Base-by-base conservation (phyloP, 1,140 invertebrate genomes). In the Delia radicum region DNA sequence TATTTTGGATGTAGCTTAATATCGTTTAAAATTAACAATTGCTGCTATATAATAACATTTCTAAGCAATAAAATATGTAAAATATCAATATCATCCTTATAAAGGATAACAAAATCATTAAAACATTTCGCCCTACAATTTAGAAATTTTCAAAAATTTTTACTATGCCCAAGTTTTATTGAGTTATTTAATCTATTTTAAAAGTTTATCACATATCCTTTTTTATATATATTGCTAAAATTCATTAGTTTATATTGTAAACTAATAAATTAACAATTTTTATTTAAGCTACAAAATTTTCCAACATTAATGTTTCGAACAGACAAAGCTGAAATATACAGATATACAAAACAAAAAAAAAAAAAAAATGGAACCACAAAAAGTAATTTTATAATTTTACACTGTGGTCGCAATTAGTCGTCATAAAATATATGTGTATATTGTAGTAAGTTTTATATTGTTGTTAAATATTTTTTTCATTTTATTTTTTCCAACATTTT, bases 371-470 rank as follows among this genome's bases (percentile, higher is more conserved):
- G 8, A 10, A 73, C 37, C 46, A 26, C 46, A 73, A 83, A 83
- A 83, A 83, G 81, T 81, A 83, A 83, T 83, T 83, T 83, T 83
- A 83, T 83, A 80, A 83, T 83, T 83, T 83, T 83, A 69, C 65
- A 69, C 65, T 55, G 71, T 73, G 46, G 73, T 55, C 76, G 82
- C 82, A 83, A 83, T 83, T 83, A 83, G 82, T 79, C 82, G 79
- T 79, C 79, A 81, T 83, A 83, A 83, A 83, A 83, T 82, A 82
- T 79, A 79, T 80, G 77, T 75, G 33, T 55, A 10, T 37, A 21
- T 15, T 31, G 28, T 69, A 33, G 24, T 72, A 10, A 10, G 10
- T 37, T 42, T 18, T 72, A 7, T 67, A 28, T 24, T 24, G 21
- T 62, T 24, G 7, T 10, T 62, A 3, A 6, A 5, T 24, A 62